Evolutionary conservation across 2,888 invertebrate genomes (phyloP).

Genomic region (Mythimna vitellina): DNA sequence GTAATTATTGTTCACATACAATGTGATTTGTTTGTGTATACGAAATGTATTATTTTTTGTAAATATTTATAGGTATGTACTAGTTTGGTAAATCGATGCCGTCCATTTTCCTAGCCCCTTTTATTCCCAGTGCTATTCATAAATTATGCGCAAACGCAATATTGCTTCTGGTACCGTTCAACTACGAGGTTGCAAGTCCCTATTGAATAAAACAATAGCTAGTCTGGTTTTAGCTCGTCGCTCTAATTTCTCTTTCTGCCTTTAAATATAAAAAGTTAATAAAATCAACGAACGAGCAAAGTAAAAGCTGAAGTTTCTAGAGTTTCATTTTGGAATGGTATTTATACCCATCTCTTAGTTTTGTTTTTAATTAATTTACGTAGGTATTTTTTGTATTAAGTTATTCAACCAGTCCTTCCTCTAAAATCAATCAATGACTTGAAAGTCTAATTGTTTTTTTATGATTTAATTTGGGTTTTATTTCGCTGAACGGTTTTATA

Average conservation of each 20-base stretch:
- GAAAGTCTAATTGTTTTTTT: slow-evolving; percentile 11
- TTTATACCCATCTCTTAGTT: neutral
- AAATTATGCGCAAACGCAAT: slow-evolving; percentile 65
- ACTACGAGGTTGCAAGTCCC: slow-evolving; percentile 52
- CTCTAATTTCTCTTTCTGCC: slow-evolving; percentile 58
- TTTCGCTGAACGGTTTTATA: neutral
- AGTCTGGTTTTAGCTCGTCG: slow-evolving; percentile 59
- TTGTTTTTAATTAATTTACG: slow-evolving; percentile 3
- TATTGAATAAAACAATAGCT: slow-evolving; percentile 67
- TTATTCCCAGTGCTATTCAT: slow-evolving; percentile 57
- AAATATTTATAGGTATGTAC: slow-evolving; percentile 54
- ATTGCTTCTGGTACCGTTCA: slow-evolving; percentile 60
- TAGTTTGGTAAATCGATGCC: slow-evolving; percentile 53
- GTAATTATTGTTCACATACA: slow-evolving; percentile 72
- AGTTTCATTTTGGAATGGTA: neutral
- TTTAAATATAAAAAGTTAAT: slow-evolving; percentile 41
- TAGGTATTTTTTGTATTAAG: neutral
- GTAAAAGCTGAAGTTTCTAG: slow-evolving; percentile 1
- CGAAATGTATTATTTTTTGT: slow-evolving; percentile 65
- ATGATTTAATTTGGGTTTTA: neutral
- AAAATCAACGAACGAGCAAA: slow-evolving; percentile 5
- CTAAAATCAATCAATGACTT: neutral
- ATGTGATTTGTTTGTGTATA: slow-evolving; percentile 73
- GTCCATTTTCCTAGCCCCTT: slow-evolving; percentile 54
- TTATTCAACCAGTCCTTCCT: neutral